Base-by-base conservation (phyloP, 2,888 invertebrate species). In the Chloroclysta siterata region DNA sequence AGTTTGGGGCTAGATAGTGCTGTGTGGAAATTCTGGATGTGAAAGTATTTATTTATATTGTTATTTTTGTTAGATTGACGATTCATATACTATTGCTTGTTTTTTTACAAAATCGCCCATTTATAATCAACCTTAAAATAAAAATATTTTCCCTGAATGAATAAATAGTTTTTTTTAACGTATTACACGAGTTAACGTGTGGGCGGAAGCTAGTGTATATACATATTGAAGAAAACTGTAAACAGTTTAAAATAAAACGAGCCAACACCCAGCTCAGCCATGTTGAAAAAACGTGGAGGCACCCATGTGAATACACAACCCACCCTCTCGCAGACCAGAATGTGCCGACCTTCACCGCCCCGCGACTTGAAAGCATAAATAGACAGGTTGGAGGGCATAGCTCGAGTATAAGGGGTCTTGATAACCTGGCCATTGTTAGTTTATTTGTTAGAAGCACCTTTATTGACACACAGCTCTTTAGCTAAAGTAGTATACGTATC, bases 251-350 rank as follows among this genome's bases (percentile, higher is more conserved):
- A 65, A 63, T 66, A 64, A 71, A 69, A 70, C 68, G 63, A 53
- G 56, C 72, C 72, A 73, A 75, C 74, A 79, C 71, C 68, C 60
- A 60, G 72, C 63, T 68, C 79, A 68, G 73, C 77, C 82, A 80
- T 80, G 81, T 82, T 80, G 83, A 79, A 83, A 80, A 79, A 80
- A 77, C 72, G 72, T 78, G 73, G 73, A 72, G 74, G 72, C 75
- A 78, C 72, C 68, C 82, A 78, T 72, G 77, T 75, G 81, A 71
- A 76, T 79, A 78, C 79, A 81, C 82, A 80, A 71, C 77, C 70
- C 69, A 69, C 74, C 74, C 67, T 69, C 64, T 51, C 66, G 53
- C 59, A 58, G 53, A 57, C 81, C 77, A 76, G 47, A 67, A 36
- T 72, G 71, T 5, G 17, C 7, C 65, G 78, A 70, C 41, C 78